These are phyloP conservation scores for Huso huso DNA, from an alignment of 2,797 vertebrate species.

Conservation along the genomic window DNA sequence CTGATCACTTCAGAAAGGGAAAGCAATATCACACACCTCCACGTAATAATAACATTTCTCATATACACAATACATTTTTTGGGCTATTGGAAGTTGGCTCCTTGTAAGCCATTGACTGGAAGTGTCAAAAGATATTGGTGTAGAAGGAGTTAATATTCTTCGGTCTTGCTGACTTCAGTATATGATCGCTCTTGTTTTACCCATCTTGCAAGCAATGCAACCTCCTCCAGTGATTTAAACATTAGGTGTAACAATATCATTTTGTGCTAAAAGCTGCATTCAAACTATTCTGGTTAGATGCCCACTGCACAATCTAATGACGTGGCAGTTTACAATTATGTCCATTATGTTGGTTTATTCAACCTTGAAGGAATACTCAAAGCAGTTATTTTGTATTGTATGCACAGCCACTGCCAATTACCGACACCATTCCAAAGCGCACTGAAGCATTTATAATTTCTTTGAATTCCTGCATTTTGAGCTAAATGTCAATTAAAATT, in stretches of 20 bases:
- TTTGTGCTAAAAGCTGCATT: not conserved
- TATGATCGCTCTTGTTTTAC: constrained; percentile 16
- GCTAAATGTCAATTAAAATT: constrained; percentile 1
- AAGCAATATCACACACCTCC: not conserved
- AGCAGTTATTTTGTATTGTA: not conserved
- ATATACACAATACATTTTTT: constrained; percentile 5
- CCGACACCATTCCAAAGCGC: not conserved
- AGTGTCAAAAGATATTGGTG: too few relatives aligned
- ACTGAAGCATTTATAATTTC: not conserved
- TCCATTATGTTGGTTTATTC: not conserved
- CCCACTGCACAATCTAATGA: not conserved
- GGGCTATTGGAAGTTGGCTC: not conserved
- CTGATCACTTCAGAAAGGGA: too few relatives aligned
- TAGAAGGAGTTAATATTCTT: too few relatives aligned
- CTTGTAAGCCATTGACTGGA: too few relatives aligned
- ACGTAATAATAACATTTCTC: not conserved
- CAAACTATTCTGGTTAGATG: constrained; percentile 22
- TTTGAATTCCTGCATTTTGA: not conserved
- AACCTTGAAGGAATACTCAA: not conserved
- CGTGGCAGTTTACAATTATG: not conserved
- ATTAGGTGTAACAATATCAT: not conserved
- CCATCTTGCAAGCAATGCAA: constrained; percentile 2
- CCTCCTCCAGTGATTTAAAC: not conserved
- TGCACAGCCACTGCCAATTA: not conserved
- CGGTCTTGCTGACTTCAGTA: constrained; percentile 12